phyloP scores from a whole-genome alignment of 2,113 vertebrate species.

The Mobula hypostoma region DNA sequence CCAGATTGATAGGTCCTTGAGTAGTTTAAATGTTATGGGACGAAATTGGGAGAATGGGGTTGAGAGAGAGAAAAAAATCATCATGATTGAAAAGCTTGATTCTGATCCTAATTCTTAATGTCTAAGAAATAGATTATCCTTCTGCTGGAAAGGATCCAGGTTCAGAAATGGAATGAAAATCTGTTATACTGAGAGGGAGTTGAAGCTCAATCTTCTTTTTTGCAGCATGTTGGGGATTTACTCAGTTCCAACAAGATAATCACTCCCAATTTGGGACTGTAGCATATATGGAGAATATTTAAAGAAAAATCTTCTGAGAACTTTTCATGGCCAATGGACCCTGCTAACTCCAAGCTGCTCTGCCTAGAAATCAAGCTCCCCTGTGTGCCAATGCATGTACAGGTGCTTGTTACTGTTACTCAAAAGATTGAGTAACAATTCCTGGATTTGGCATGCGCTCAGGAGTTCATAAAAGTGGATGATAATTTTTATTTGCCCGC shows the following conservation, averaged over 20 bases:
- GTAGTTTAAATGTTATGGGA: too few relatives aligned
- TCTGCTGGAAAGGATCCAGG: too few relatives aligned
- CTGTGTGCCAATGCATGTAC: neutral
- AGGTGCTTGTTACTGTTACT: neutral
- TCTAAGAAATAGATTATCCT: too few relatives aligned
- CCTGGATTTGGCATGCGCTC: neutral
- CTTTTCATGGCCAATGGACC: neutral
- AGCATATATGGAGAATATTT: neutral
- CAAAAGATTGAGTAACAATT: neutral
- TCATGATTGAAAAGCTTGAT: too few relatives aligned
- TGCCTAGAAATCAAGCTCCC: neutral
- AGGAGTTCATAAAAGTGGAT: neutral
- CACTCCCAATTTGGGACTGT: neutral
- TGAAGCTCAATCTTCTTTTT: too few relatives aligned
- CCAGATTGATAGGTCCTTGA: too few relatives aligned
- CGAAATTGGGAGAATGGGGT: too few relatives aligned
- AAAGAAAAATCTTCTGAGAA: neutral
- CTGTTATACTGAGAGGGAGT: too few relatives aligned
- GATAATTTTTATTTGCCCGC: neutral
- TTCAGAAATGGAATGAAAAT: too few relatives aligned
- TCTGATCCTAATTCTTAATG: too few relatives aligned
- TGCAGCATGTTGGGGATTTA: too few relatives aligned
- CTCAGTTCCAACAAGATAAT: neutral
- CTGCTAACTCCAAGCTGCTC: neutral
- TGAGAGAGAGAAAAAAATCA: too few relatives aligned